These are phyloP conservation scores for Tinamus guttatus DNA, from an alignment of 2,113 vertebrate genomes.

Conservation along the genomic window DNA sequence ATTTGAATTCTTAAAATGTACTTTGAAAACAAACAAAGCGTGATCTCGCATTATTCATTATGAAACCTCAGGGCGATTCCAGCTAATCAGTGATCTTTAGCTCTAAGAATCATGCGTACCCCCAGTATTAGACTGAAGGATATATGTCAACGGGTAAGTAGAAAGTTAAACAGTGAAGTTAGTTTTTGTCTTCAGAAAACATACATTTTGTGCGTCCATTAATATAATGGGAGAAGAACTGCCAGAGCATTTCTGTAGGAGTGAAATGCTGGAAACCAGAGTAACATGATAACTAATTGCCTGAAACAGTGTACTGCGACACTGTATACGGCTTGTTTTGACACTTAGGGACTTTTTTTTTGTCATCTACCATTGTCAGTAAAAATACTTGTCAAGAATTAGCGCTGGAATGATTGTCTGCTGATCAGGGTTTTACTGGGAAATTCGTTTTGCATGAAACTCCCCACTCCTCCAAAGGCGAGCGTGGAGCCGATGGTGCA, in stretches of 20 bases:
- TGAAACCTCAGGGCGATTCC: not conserved
- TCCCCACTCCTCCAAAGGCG: rapidly evolving
- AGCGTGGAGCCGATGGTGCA: not conserved
- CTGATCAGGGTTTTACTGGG: not conserved
- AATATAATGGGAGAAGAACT: not conserved
- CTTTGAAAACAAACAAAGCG: slow-evolving; percentile 21
- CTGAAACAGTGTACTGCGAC: not conserved
- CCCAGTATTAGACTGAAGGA: not conserved
- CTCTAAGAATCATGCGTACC: not conserved
- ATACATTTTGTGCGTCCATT: not conserved
- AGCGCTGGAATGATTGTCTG: not conserved
- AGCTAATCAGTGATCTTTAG: slow-evolving; percentile 12
- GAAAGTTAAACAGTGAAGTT: slow-evolving; percentile 7
- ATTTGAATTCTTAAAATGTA: slow-evolving; percentile 11
- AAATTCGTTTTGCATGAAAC: not conserved
- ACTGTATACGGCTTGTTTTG: slow-evolving; percentile 8
- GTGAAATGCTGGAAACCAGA: not conserved
- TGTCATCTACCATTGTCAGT: slow-evolving; percentile 4
- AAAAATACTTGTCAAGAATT: slow-evolving; percentile 7
- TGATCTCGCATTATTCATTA: not conserved
- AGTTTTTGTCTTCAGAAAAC: slow-evolving; percentile 29
- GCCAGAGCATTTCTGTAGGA: slow-evolving; percentile 20
- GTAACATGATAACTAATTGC: not conserved
- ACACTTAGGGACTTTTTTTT: not conserved
- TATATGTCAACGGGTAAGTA: not conserved